Base-by-base conservation (phyloP, 2,113 vertebrate genomes). In the Megaceryle maxima region DNA sequence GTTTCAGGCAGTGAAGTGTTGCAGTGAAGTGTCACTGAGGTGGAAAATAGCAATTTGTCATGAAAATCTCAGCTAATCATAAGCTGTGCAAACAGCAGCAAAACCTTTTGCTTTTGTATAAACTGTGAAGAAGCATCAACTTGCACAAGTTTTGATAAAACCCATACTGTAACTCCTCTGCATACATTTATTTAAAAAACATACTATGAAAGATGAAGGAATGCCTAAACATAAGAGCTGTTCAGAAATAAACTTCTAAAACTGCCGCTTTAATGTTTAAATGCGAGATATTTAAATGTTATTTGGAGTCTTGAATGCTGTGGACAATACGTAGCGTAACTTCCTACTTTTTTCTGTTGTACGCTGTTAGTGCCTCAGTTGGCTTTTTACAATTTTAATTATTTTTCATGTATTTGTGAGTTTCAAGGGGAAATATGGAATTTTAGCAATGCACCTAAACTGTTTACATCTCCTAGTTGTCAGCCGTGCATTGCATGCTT, bases 51-150 rank as follows among this genome's bases (percentile, higher is more conserved):
- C 46, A 31, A n/a, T 94, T 88, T 92, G 50, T 92, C 35, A 17
- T 53, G 39, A 95, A 92, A 95, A 84, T 56, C n/a, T 94, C 39
- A 39, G 44, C 67, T 96, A 91, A 69, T 79, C 75, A 43, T 64
- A 31, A 81, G 46, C 68, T 94, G 74, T 90, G 43, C 50, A 44
- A 90, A 72, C 48, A 68, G 53, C 53, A 88, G 55, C 77, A 73
- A 46, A 92, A 95, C 80, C 80, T 17, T 66, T 74, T 92, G 48
- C 51, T 92, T 94, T 55, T 86, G 13, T 79, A 18, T 91, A 56
- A 70, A 68, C 51, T 84, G 59, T 66, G 28, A 91, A 80, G 35
- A 33, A 53, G 5, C 57, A 67, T 31, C 55, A 59, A 3, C 50
- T 88, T 91, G 35, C 66, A 85, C 14, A 29, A 64, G 80, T 95